phyloP scores from a whole-genome alignment of 2,888 invertebrate genomes.

The Plebejus argus region DNA sequence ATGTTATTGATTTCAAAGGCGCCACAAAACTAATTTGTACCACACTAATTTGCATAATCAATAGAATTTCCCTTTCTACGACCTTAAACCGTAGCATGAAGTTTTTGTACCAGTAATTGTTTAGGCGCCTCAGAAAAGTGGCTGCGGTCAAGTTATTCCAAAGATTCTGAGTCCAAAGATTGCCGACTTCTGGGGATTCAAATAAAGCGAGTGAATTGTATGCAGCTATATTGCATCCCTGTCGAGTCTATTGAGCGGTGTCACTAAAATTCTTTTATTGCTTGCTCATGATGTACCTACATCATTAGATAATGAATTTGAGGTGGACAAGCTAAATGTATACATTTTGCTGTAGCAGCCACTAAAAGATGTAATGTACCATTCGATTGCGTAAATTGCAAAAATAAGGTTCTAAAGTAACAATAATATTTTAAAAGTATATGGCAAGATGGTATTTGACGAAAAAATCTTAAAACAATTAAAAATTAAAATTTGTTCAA shows the following conservation, averaged over 20 bases:
- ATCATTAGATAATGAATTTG: background rate
- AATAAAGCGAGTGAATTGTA: background rate
- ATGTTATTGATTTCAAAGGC: background rate
- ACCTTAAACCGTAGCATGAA: conserved; percentile 1
- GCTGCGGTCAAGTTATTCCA: background rate
- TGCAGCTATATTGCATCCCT: background rate
- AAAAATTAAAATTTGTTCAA: no score
- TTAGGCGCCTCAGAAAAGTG: background rate
- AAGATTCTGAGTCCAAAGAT: background rate
- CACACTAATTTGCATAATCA: background rate
- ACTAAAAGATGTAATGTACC: background rate
- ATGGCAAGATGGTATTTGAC: no score
- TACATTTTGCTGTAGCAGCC: background rate
- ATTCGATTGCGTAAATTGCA: background rate
- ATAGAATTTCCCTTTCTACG: conserved; percentile 5
- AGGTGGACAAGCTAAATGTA: background rate
- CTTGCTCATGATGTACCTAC: background rate
- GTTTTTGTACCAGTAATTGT: conserved; percentile 1
- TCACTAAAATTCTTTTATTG: background rate
- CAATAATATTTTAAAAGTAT: no score
- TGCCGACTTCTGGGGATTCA: conserved; percentile 1
- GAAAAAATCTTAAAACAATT: background rate
- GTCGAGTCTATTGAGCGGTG: background rate
- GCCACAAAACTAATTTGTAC: background rate
- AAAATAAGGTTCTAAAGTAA: no score